Base-by-base conservation (phyloP, 2,797 vertebrate genomes). In the Odontamblyopus rebecca region DNA sequence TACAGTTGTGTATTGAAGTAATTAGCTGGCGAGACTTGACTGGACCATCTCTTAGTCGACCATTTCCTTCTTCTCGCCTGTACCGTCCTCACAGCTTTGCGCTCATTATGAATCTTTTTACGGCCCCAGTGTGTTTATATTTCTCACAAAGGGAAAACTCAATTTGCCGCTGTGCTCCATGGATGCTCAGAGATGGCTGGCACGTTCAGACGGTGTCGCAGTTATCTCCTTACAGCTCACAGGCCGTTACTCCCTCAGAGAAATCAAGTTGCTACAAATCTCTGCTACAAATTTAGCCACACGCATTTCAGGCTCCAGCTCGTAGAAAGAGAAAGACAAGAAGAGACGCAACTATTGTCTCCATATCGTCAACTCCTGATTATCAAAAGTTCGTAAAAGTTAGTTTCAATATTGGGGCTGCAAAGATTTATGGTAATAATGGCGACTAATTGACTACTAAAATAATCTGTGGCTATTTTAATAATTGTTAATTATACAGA, bases 261-360 rank as follows among this genome's bases (percentile, higher is more conserved):
- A 84, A 82, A 86, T 86, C 80, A 86, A 82, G 80, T 80, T 74
- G 77, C 56, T 70, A 74, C 79, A 80, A 82, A 82, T 82, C 70
- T 68, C 63, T 48, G 23, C 72, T 41, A 69, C 77, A 67, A 61
- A 61, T 71, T 71, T 35, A 61, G 74, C 61, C 38, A 44, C 62
- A 67, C n/a, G 48, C 60, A 35, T 53, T 69, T 61, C 81, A 72
- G 67, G 65, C 62, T 73, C 7, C 76, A 77, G 44, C 16, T 16
- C 3, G 15, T 68, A 71, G 73, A 75, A 79, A 32, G 68, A 15
- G 72, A 48, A 48, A 48, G 44, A 15, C 50, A 64, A 68, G 71
- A 9, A 66, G 56, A 32, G 44, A 53, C n/a, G 7, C 6, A 54
- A n/a, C 61, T 71, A 44, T 13, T 71, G 54, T 61, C 57, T 61